Conservation (phyloP, 2,888 invertebrate genomes). For the Ochropleura plecta region DNA sequence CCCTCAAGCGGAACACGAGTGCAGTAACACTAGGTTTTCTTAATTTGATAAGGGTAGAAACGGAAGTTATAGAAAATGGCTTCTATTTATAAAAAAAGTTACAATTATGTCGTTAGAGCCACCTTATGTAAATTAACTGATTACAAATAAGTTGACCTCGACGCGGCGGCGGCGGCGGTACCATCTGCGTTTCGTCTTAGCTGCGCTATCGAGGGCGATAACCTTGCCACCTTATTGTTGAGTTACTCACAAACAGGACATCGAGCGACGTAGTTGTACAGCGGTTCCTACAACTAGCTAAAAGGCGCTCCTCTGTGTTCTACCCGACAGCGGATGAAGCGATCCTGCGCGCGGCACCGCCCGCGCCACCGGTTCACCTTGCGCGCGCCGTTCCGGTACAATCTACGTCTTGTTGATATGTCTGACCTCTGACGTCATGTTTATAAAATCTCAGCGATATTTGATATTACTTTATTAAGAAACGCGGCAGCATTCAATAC, state of each 20-base stretch:
- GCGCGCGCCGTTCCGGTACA: background rate
- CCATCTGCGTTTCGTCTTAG: slow-evolving; percentile 4
- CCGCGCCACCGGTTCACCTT: slow-evolving; percentile 21
- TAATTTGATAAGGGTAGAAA: background rate
- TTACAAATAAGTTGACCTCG: slow-evolving; percentile 32
- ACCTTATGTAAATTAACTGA: slow-evolving; percentile 20
- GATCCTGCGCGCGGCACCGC: background rate
- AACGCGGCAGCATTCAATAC: background rate
- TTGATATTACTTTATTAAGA: slow-evolving; percentile 1
- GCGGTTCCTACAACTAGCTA: background rate
- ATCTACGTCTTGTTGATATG: slow-evolving; percentile 6
- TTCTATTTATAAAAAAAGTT: background rate
- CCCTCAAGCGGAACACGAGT: too few species aligned
- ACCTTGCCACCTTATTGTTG: slow-evolving; percentile 36
- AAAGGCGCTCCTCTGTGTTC: background rate
- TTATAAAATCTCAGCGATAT: slow-evolving; percentile 23
- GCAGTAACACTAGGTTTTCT: too few species aligned
- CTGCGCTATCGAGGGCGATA: slow-evolving; percentile 30
- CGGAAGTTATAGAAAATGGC: background rate
- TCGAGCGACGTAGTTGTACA: background rate
- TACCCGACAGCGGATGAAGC: background rate
- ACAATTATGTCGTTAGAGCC: background rate
- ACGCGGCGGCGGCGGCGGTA: slow-evolving; percentile 4
- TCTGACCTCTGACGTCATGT: slow-evolving; percentile 39
- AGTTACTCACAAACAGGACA: slow-evolving; percentile 1